Evolutionary conservation across 2,888 invertebrate genomes (phyloP).

Genomic region (Cecidostiba fungosa): DNA sequence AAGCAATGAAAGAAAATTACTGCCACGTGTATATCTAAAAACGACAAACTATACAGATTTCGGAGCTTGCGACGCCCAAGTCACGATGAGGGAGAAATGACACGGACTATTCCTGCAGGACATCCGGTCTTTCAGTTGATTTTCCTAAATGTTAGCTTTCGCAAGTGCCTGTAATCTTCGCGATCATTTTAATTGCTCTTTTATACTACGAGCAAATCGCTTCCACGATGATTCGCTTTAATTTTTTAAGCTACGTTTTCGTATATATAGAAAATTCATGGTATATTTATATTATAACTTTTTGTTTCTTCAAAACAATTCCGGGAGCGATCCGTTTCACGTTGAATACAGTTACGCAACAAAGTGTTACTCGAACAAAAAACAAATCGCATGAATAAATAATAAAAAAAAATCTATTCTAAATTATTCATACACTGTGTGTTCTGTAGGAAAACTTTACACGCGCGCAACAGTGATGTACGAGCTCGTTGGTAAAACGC

Average conservation of each 20-base stretch:
- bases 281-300: no score
- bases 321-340: no score
- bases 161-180: not conserved
- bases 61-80: not conserved
- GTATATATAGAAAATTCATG: not conserved
- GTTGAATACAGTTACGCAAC: no score
- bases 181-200: no score
- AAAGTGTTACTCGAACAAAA: not conserved
- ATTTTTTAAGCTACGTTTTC: not conserved
- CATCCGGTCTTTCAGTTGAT: not conserved
- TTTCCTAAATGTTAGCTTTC: slow-evolving; percentile 2
- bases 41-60: no score
- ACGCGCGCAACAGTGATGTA: not conserved
- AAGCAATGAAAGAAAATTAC: no score
- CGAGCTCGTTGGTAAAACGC: not conserved
- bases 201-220: no score
- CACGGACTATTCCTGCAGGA: not conserved
- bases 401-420: not conserved
- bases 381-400: not conserved
- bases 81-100: not conserved
- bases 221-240: not conserved
- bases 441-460: not conserved
- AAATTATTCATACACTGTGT: not conserved
- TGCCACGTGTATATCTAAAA: no score
- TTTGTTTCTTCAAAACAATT: no score